These are phyloP conservation scores for Pantala flavescens DNA, from an alignment of 1,140 invertebrate genomes.

Conservation along the genomic window DNA sequence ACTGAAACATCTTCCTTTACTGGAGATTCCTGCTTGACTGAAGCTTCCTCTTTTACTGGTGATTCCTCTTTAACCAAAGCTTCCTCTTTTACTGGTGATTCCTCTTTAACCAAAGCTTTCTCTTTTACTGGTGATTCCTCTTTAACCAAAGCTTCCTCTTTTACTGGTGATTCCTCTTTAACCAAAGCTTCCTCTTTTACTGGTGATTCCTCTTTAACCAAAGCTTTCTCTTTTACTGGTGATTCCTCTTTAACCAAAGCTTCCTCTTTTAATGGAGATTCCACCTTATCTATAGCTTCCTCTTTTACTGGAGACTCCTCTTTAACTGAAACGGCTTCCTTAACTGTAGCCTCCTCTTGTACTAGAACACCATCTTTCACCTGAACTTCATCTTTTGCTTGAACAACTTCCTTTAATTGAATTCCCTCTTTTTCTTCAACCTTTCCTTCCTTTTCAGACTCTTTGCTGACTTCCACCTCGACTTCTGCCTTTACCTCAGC, in stretches of 20 bases:
- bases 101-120: background rate
- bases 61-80: background rate
- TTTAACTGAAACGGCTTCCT: conserved; percentile 13
- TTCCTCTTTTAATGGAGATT: background rate
- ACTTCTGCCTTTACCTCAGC: conserved; percentile 18
- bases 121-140: background rate
- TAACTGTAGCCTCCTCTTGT: conserved; percentile 23
- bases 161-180: background rate
- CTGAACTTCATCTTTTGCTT: conserved; percentile 19
- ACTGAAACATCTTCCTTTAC: background rate
- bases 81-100: background rate
- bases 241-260: background rate
- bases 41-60: background rate
- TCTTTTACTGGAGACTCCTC: background rate
- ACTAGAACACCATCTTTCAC: conserved; percentile 9
- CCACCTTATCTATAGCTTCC: background rate
- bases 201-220: background rate
- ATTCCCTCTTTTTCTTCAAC: conserved; percentile 18
- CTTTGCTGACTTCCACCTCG: conserved; percentile 17
- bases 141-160: background rate
- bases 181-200: background rate
- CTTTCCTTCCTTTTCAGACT: conserved; percentile 19
- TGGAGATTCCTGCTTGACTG: background rate
- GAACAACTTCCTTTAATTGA: conserved; percentile 16
- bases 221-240: background rate